Conservation (phyloP, 2,888 invertebrate genomes). For the Prionchulus punctatus region DNA sequence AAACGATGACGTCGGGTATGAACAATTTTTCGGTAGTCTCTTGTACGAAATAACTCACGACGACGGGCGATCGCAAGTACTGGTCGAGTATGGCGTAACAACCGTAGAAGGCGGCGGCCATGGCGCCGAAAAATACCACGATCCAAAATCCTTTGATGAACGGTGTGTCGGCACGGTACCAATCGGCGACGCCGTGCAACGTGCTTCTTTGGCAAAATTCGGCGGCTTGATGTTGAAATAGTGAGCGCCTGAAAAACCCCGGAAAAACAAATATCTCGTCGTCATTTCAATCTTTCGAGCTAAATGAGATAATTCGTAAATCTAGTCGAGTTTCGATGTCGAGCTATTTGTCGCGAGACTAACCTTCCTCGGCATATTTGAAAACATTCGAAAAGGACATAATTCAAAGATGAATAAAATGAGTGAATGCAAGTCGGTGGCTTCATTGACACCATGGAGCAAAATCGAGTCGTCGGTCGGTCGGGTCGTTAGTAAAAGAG, state of each 20-base stretch:
- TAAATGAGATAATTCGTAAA: too few relatives aligned
- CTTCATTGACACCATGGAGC: too few relatives aligned
- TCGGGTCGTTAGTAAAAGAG: too few relatives aligned
- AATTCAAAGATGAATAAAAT: too few relatives aligned
- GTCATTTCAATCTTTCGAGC: too few relatives aligned
- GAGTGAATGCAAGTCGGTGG: too few relatives aligned
- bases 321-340: too few relatives aligned
- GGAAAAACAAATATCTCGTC: too few relatives aligned
- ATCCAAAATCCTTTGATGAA: slow-evolving; percentile 17
- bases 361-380: too few relatives aligned
- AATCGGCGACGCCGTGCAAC: slow-evolving; percentile 20
- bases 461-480: too few relatives aligned
- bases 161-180: slow-evolving; percentile 14
- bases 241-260: background rate
- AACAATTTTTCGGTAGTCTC: slow-evolving; percentile 7
- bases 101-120: slow-evolving; percentile 6
- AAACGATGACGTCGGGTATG: slow-evolving; percentile 27
- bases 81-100: slow-evolving; percentile 16
- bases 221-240: background rate
- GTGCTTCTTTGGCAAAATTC: slow-evolving; percentile 13
- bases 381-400: too few relatives aligned
- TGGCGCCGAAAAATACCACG: slow-evolving; percentile 13
- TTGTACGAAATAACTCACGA: slow-evolving; percentile 22
- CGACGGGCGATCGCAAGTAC: slow-evolving; percentile 16
- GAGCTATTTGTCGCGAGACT: too few relatives aligned